These are phyloP conservation scores for Agriopis marginaria DNA, from an alignment of 2,888 invertebrate species.

Conservation along the genomic window DNA sequence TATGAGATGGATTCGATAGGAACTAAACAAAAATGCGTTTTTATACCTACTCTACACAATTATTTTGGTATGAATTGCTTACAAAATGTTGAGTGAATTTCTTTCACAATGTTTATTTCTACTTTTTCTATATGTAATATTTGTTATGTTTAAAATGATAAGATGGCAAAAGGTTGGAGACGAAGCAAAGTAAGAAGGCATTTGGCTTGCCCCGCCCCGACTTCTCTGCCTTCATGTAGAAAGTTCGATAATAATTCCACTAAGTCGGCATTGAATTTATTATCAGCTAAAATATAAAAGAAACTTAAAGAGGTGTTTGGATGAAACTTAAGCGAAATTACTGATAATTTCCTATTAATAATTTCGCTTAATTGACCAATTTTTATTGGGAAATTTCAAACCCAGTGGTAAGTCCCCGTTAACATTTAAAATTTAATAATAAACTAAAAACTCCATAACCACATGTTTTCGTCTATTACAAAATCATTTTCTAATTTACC, in stretches of 20 bases:
- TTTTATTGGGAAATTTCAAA: not conserved
- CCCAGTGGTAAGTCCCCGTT: constrained; percentile 11
- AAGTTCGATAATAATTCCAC: not conserved
- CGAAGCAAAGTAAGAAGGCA: constrained; percentile 45
- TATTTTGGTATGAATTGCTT: constrained; percentile 49
- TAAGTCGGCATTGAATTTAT: constrained; percentile 30
- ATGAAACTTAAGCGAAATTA: not conserved
- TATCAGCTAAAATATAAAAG: constrained; percentile 29
- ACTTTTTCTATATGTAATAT: constrained; percentile 31
- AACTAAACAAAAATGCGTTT: constrained; percentile 53
- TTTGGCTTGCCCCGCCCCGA: constrained; percentile 42
- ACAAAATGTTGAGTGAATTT: constrained; percentile 47
- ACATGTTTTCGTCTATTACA: constrained; percentile 36
- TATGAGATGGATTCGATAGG: constrained; percentile 61
- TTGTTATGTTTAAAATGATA: not conserved
- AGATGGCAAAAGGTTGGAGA: constrained; percentile 21
- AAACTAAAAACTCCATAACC: constrained; percentile 21
- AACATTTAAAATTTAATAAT: not conserved
- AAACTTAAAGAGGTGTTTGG: not conserved
- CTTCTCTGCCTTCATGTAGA: constrained; percentile 12
- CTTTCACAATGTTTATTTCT: constrained; percentile 38
- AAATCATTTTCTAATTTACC: constrained; percentile 65
- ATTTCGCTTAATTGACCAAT: not conserved
- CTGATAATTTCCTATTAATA: not conserved
- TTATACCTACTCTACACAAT: constrained; percentile 49